These are phyloP conservation scores for Echinops telfairi DNA, from an alignment of 2,113 vertebrate genomes.

Conservation along the genomic window DNA sequence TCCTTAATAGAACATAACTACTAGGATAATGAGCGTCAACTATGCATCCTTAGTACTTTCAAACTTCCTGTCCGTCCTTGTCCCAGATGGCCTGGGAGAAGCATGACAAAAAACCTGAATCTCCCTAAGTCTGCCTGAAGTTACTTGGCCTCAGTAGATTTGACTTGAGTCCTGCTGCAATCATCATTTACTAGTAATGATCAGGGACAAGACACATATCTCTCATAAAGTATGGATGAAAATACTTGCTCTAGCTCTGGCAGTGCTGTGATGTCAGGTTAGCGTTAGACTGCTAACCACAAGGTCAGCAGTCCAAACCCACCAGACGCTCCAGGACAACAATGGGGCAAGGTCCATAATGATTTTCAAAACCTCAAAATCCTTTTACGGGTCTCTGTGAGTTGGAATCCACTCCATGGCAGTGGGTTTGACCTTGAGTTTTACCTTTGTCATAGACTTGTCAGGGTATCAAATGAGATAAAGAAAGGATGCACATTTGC, in stretches of 20 bases:
- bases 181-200: not conserved
- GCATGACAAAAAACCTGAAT: not conserved
- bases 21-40: not conserved
- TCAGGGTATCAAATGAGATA: not conserved
- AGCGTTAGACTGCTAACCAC: too few species aligned
- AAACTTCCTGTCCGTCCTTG: not conserved
- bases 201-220: not conserved
- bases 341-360: too few species aligned
- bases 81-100: not conserved
- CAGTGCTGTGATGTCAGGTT: too few species aligned
- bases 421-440: not conserved
- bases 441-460: not conserved
- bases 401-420: too few species aligned
- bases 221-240: not conserved
- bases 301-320: too few species aligned
- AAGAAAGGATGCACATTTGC: not conserved
- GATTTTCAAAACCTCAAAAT: too few species aligned
- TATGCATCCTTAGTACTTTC: not conserved
- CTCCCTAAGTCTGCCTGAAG: not conserved
- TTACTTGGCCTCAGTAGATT: not conserved
- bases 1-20: not conserved
- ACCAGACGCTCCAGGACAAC: too few species aligned
- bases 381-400: too few species aligned
- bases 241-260: not conserved
- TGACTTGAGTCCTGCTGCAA: not conserved